Conservation (phyloP, 1,140 invertebrate species). For the Diachasmimorpha longicaudata region DNA sequence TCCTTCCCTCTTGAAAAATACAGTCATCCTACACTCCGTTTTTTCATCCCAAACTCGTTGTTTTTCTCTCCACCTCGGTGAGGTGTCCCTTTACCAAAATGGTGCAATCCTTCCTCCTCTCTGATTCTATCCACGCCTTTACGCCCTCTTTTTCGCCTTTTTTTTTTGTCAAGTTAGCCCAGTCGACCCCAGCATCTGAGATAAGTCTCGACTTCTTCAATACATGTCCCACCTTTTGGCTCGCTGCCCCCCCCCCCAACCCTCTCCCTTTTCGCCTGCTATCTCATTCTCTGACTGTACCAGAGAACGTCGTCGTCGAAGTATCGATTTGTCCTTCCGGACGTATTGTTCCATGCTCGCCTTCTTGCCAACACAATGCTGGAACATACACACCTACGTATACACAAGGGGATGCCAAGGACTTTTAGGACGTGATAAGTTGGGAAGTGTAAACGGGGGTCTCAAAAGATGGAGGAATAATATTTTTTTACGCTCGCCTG, state of each 20-base stretch:
- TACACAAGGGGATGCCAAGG: not conserved
- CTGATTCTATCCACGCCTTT: not conserved
- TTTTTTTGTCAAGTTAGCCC: conserved; percentile 1
- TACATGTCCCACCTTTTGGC: not conserved
- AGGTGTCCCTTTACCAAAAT: conserved; percentile 5
- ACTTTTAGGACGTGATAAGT: not conserved
- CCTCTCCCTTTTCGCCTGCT: too few species aligned
- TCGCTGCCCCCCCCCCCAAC: not conserved
- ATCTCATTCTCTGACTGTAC: not conserved
- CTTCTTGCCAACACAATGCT: not conserved
- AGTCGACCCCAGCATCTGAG: not conserved
- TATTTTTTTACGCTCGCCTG: not conserved
- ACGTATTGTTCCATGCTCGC: conserved; percentile 21
- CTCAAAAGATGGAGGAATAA: not conserved
- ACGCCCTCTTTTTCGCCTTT: not conserved
- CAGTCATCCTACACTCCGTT: conserved; percentile 20
- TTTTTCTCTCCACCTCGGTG: conserved; percentile 7
- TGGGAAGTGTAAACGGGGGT: not conserved
- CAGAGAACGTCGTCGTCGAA: not conserved
- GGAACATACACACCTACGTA: not conserved
- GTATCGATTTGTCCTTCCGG: conserved; percentile 25
- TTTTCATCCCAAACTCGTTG: conserved; percentile 5
- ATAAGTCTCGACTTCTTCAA: not conserved
- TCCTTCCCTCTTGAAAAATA: conserved; percentile 41
- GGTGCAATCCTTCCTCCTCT: conserved; percentile 12